Percentiles rank a stretch among this genome's conserved stretches.
Evolutionary conservation across 2,113 vertebrate species (phyloP).

Genomic region (Solenodon paradoxus): DNA sequence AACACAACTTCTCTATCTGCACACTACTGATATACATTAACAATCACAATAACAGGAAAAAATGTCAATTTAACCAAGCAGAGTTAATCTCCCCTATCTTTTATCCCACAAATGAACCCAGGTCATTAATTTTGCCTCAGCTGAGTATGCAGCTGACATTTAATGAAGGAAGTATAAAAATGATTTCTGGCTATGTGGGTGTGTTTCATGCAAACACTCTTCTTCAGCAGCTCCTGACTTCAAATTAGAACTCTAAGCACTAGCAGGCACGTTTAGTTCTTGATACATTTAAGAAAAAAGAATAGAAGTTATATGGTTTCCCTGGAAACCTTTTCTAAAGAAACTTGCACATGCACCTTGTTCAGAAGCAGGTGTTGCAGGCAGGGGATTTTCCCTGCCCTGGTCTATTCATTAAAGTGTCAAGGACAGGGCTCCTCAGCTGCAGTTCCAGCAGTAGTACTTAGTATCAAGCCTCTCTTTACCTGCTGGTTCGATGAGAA

Average conservation of each 20-base stretch:
- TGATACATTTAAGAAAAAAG: constrained; percentile 52
- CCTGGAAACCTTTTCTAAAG: constrained; percentile 66
- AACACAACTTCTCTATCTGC: not conserved
- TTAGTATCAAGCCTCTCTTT: constrained; percentile 7
- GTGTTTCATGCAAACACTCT: constrained; percentile 65
- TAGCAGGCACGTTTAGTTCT: constrained; percentile 45
- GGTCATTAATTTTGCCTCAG: constrained; percentile 41
- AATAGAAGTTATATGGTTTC: constrained; percentile 63
- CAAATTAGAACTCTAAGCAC: constrained; percentile 59
- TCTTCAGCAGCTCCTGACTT: constrained; percentile 61
- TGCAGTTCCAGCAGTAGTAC: not conserved
- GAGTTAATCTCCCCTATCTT: not conserved
- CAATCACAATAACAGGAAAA: not conserved
- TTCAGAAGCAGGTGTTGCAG: constrained; percentile 5
- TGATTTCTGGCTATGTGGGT: constrained; percentile 57
- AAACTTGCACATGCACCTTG: not conserved
- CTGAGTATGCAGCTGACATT: constrained; percentile 52
- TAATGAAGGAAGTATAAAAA: constrained; percentile 37
- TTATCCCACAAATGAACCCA: constrained; percentile 39
- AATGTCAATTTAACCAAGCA: not conserved
- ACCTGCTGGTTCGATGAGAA: not conserved
- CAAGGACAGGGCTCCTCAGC: not conserved
- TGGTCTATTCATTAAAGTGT: not conserved
- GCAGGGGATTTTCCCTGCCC: not conserved
- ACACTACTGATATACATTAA: not conserved